phyloP scores from a whole-genome alignment of 2,888 invertebrate species.

The Agonum fuliginosum region DNA sequence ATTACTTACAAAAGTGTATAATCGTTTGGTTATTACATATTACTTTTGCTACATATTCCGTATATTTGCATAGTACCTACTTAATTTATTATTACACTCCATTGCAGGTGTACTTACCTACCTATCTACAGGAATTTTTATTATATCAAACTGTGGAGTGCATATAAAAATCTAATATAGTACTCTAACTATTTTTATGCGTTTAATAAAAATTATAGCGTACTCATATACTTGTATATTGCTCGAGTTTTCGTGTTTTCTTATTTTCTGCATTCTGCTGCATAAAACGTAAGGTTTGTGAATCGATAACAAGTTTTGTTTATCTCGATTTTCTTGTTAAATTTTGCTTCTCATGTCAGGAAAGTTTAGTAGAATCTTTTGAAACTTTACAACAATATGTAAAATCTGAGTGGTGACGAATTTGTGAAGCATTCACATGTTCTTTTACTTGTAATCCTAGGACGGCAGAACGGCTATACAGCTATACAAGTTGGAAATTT shows the following conservation, averaged over 20 bases:
- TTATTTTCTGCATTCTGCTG: neutral
- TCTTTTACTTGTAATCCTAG: conserved; percentile 12
- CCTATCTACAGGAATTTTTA: too few species aligned
- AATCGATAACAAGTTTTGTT: conserved; percentile 2
- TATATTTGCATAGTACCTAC: too few species aligned
- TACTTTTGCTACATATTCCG: too few species aligned
- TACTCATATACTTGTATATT: neutral
- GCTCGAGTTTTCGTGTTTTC: neutral
- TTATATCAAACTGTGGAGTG: too few species aligned
- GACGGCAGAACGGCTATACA: too few species aligned
- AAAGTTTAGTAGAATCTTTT: conserved; percentile 25
- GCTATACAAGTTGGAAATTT: conserved; percentile 22
- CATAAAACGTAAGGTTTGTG: neutral
- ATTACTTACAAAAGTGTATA: too few species aligned
- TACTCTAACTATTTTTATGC: too few species aligned
- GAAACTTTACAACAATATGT: conserved; percentile 35
- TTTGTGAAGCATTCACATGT: neutral
- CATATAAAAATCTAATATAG: too few species aligned
- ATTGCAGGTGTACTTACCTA: too few species aligned
- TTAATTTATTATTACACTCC: too few species aligned
- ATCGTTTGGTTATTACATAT: too few species aligned
- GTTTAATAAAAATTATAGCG: neutral
- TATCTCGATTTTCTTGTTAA: conserved; percentile 7
- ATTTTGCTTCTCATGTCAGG: conserved; percentile 13
- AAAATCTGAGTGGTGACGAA: neutral